Conservation (phyloP, 2,888 invertebrate genomes). For the Nemotelus pantherinus region DNA sequence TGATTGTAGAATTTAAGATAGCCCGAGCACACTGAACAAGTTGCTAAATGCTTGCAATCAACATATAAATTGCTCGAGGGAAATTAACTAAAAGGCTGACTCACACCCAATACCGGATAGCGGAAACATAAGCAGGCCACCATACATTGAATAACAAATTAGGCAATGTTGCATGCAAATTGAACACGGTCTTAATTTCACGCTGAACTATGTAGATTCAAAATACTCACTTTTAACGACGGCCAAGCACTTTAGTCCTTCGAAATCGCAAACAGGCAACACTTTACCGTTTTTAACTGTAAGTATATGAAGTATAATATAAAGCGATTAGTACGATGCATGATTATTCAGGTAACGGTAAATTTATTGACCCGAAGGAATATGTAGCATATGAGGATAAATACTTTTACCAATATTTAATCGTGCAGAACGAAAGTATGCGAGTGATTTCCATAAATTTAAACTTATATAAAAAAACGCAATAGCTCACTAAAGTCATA, state of each 20-base stretch:
- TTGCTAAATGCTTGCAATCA: neutral
- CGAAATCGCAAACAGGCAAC: constrained; percentile 69
- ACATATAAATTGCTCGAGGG: constrained; percentile 25
- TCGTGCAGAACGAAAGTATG: too few species aligned
- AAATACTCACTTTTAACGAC: constrained; percentile 67
- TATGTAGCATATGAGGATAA: too few species aligned
- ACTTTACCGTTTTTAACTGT: constrained; percentile 60
- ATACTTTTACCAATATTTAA: too few species aligned
- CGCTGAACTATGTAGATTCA: neutral
- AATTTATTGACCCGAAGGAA: too few species aligned
- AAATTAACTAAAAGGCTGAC: constrained; percentile 31
- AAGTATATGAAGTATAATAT: constrained; percentile 39
- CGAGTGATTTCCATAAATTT: too few species aligned
- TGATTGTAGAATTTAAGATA: too few species aligned
- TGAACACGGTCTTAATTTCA: constrained; percentile 19
- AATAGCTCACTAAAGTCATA: too few species aligned
- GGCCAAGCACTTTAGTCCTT: constrained; percentile 72
- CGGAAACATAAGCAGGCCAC: neutral
- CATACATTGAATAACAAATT: neutral
- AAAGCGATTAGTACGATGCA: constrained; percentile 17
- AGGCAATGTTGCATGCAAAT: constrained; percentile 32
- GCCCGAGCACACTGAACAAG: too few species aligned
- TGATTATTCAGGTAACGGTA: neutral
- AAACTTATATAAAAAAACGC: too few species aligned
- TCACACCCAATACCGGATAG: constrained; percentile 2